A percentile compares a stretch with the other conserved stretches of the same genome.
These are phyloP conservation scores for Synergus umbraculus DNA, from an alignment of 2,888 invertebrate species.

Conservation along the genomic window DNA sequence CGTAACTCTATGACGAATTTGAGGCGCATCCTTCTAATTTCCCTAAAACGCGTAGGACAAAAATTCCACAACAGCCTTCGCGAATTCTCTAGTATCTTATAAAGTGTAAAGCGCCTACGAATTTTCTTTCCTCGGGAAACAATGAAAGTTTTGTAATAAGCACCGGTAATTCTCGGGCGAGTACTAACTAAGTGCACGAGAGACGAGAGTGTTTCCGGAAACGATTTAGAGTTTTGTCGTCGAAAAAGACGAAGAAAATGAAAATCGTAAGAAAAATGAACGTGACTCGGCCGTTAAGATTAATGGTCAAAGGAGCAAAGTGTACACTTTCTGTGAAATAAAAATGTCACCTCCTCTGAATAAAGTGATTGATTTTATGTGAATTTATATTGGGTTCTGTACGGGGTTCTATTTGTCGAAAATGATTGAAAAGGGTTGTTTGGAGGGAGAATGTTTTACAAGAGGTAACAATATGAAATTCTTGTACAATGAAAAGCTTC, in stretches of 20 bases:
- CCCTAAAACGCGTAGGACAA: slow-evolving; percentile 12
- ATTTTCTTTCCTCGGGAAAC: slow-evolving; percentile 48
- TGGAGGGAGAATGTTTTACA: neutral
- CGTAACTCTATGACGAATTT: neutral
- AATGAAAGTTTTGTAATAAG: slow-evolving; percentile 48
- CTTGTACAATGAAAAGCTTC: neutral
- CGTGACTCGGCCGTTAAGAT: neutral
- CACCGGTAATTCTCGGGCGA: slow-evolving; percentile 45
- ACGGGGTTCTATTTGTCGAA: neutral
- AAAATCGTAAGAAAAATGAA: slow-evolving; percentile 4
- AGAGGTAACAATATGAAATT: neutral
- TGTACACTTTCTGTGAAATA: neutral
- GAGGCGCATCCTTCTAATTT: neutral
- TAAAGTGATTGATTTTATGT: neutral
- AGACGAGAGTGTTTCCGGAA: slow-evolving; percentile 20
- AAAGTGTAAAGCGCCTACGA: slow-evolving; percentile 46
- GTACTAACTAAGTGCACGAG: slow-evolving; percentile 8
- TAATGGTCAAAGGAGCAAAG: slow-evolving; percentile 4
- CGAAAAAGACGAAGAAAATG: neutral
- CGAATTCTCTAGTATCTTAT: neutral
- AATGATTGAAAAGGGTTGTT: neutral
- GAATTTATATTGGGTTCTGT: neutral
- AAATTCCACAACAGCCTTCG: slow-evolving; percentile 21
- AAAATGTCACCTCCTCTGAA: neutral
- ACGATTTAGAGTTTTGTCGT: neutral